Base-by-base conservation (phyloP, 1,140 invertebrate species). In the Zaprionus ghesquierei region DNA sequence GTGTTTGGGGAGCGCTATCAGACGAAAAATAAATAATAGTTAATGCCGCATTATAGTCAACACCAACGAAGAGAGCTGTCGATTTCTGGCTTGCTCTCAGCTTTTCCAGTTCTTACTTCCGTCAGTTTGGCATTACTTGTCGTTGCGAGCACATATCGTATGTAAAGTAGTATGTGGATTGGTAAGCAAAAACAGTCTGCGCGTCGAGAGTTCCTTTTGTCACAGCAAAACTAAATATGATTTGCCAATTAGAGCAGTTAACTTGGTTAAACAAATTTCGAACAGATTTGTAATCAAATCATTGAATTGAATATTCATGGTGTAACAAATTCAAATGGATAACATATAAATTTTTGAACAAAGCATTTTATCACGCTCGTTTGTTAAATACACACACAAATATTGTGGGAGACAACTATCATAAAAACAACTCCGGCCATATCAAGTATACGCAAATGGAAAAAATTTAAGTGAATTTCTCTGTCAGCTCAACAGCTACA, bases 1-100 rank as follows among this genome's bases (percentile, higher is more conserved):
- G 76, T 27, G 66, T 68, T 64, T 59, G 46, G 62, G 33, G 63
- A 50, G 54, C 77, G 82, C 69, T 89, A 87, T 87, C 84, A 79
- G 73, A 54, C 72, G 69, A 33, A 73, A 69, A 89, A 84, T 89
- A 87, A 87, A 87, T 89, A 87, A 80, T 72, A 60, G 73, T 87
- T 87, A 87, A 87, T 79, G 69, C 84, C 84, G 74, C 69, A 87
- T 89, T 89, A 87, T 87, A 79, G 79, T 80, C 77, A 87, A 70
- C 69, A 69, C 50, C 72, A 80, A 58, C 65, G 77, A 60, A 69
- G 72, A 69, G 65, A 77, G 79, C 76, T 77, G 82, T 86, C 81
- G 82, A 81, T 72, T 72, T 55, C 31, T 35, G 50, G 38, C 65
- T 20, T 38, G 27, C 35, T 23, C 44, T 15, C 23, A 10, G 54